Percentiles rank a stretch among this genome's conserved stretches.
phyloP scores from a whole-genome alignment of 2,113 vertebrate species.

The Calyptomena viridis region DNA sequence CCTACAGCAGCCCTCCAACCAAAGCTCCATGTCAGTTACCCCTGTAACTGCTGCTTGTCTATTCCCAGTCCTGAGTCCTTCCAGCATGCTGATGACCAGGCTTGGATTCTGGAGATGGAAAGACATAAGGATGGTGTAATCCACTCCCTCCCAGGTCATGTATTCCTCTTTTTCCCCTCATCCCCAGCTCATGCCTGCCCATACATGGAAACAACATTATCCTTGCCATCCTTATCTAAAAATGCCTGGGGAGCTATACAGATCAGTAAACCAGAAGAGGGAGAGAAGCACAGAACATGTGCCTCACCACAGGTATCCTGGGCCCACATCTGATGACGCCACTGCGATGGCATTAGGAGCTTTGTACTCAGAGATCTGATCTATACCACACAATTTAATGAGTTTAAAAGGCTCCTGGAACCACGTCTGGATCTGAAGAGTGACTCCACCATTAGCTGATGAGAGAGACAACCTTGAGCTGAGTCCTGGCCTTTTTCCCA shows the following conservation, averaged over 20 bases:
- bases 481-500: not conserved
- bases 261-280: not conserved
- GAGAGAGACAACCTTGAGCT: not conserved
- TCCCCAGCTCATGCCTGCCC: not conserved
- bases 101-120: not conserved
- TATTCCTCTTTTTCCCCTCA: not conserved
- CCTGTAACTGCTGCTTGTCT: not conserved
- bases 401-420: not conserved
- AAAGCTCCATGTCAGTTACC: not conserved
- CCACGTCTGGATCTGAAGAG: not conserved
- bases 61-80: not conserved
- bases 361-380: not conserved
- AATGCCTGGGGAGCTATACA: not conserved
- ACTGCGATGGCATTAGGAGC: not conserved
- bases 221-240: not conserved
- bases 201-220: not conserved
- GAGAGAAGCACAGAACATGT: not conserved
- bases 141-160: accelerated
- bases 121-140: not conserved
- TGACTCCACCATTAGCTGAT: not conserved
- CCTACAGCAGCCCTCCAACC: not conserved
- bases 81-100: not conserved
- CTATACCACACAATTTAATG: not conserved
- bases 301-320: not conserved
- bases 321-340: not conserved